Evolutionary conservation across 2,797 vertebrate species (phyloP), one percentile per base, ranked within the genome.

Genomic region (Clarias laeviceps): DNA sequence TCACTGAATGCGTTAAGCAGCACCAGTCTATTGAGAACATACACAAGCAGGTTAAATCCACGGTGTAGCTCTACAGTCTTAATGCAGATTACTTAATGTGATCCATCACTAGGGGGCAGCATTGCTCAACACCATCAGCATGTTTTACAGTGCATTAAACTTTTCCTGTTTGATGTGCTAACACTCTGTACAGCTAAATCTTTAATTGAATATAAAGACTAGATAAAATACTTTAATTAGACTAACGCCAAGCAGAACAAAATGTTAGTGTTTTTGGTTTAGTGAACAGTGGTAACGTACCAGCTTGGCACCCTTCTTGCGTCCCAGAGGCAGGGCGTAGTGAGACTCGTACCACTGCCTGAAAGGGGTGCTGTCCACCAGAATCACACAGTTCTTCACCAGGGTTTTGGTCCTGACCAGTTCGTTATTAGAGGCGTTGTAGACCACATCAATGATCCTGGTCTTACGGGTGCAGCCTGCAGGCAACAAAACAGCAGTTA

Each of bases 381-480:
- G 96, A 76, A 99, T 95, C 0, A 99, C 96, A 92, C 98, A 99
- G 90, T 99, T 99, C 95, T 99, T 99, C 92, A 99, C 98, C 93
- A 99, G 93, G 37, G 98, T 99, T 94, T 99, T 99, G 82, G 98
- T 99, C 92, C 98, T 95, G 90, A 99, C 98, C 93, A 99, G 94
- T 90, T 99, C 98, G 0, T 99, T 99, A 95, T 99, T 99, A 84
- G 98, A 99, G 24, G 98, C 98, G 0, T 99, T 99, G 95, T 99
- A 99, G 88, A 99, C 98, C 0, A 99, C 98, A 59, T 98, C 98
- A 0, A 99, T 99, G 89, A 99, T 98, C 88, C 98, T 97, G 88
- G 98, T 99, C 91, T 99, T 99, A 14, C 97, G 96, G 81, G 98
- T 99, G 93, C 98, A 99, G 93, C 98, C 98, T 99, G 84, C 0